Evolutionary conservation across 2,797 vertebrate genomes (phyloP).

Genomic region (Myripristis jacobus): DNA sequence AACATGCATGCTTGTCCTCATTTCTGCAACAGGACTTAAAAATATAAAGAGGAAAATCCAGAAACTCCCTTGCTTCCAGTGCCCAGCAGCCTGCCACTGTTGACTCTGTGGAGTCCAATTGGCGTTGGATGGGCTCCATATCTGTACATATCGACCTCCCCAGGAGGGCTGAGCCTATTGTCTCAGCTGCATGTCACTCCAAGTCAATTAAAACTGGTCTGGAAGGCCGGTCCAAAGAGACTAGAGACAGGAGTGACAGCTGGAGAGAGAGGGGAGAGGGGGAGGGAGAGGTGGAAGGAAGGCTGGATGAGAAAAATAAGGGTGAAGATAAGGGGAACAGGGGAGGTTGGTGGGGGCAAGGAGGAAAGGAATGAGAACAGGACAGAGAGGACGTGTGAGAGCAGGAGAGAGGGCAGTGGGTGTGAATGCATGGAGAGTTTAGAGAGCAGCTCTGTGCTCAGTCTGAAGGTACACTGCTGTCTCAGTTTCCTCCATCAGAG

Average conservation of each 20-base stretch:
- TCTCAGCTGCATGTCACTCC: constrained; percentile 64
- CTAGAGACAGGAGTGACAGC: constrained; percentile 53
- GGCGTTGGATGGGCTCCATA: constrained; percentile 44
- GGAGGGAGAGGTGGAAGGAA: constrained; percentile 8
- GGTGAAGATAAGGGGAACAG: constrained; percentile 21
- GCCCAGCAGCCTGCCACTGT: constrained; percentile 39
- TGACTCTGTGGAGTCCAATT: constrained; percentile 51
- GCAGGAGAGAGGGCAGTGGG: constrained; percentile 6
- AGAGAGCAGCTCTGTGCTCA: constrained; percentile 53
- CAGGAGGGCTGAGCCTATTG: constrained; percentile 40
- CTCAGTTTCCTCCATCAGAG: constrained; percentile 71
- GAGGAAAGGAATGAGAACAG: neutral
- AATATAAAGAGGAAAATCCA: constrained; percentile 15
- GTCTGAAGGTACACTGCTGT: constrained; percentile 55
- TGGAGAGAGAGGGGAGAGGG: constrained; percentile 19
- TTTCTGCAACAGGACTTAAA: constrained; percentile 31
- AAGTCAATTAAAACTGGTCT: constrained; percentile 73
- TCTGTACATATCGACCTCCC: constrained; percentile 62
- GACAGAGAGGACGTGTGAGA: no score
- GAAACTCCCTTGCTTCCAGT: constrained; percentile 19
- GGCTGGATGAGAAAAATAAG: constrained; percentile 17
- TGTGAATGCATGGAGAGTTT: constrained; percentile 55
- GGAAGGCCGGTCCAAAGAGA: constrained; percentile 58
- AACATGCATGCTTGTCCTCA: constrained; percentile 28
- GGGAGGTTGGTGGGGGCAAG: neutral